Base-by-base conservation (phyloP, 2,888 invertebrate genomes). In the Lasioglossum pauxillum region DNA sequence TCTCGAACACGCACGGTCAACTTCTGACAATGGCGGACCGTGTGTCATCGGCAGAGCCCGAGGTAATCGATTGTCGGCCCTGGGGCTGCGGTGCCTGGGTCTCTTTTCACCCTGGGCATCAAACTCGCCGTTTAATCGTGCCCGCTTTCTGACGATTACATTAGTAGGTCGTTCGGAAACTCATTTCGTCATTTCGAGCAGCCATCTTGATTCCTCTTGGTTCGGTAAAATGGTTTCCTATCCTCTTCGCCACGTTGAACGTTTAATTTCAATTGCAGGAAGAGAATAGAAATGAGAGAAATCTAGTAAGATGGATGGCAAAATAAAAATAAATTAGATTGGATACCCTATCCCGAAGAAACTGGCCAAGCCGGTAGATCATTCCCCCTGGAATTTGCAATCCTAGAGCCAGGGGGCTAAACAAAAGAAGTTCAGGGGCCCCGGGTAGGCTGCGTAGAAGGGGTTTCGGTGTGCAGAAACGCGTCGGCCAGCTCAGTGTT, bases 1-100 rank as follows among this genome's bases (percentile, higher is more conserved):
- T 82, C 85, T 82, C 80, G 82, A 82, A 78, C 86, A 86, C 75
- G 85, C 86, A 82, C 85, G 85, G 85, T 67, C 82, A 78, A 82
- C 78, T 86, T 85, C 86, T 81, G 86, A 86, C 82, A 86, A 86
- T 86, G 69, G 82, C 79, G 69, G 86, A 12, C 46, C 23, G 82
- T 81, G 82, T 85, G 86, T 86, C 86, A 86, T 75, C 53, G 46
- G 35, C 85, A 80, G 85, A 77, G 74, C 57, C 57, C 31, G 38
- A 57, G 64, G 14, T 72, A 78, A 86, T 85, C 86, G 53, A 53
- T 53, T 23, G 53, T 8, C 8, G 53, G 53, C 7, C 23, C 23
- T 53, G 10, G 53, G 53, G 53, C 23, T 53, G 53, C 53, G 53
- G 23, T 23, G 8, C 23, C 53, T 8, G 53, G 53, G 53, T 53